Conservation (phyloP, 2,113 vertebrate genomes). For the Periophthalmus modestus region DNA sequence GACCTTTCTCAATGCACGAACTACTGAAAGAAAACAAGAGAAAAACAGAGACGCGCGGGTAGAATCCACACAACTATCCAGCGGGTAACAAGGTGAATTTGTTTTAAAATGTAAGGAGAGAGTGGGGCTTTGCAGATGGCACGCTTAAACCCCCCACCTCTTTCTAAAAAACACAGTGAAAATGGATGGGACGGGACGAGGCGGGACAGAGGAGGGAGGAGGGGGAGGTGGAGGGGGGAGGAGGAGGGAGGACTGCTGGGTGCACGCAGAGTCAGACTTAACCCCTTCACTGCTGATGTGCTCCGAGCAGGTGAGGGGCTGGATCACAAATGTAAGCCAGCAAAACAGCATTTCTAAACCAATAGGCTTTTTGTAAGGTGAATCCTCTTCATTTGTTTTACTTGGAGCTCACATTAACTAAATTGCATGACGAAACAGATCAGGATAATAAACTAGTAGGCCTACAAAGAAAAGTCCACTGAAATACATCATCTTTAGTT, state of each 20-base stretch:
- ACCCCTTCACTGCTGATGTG: slow-evolving; percentile 59
- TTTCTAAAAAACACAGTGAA: slow-evolving; percentile 34
- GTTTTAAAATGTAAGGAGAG: slow-evolving; percentile 22
- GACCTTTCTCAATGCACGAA: slow-evolving; percentile 19
- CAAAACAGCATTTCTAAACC: background rate
- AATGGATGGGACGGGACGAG: slow-evolving; percentile 49
- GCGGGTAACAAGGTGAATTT: slow-evolving; percentile 40
- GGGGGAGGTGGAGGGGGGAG: slow-evolving; percentile 35
- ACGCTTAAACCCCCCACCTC: slow-evolving; percentile 22
- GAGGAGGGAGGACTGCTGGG: slow-evolving; percentile 55
- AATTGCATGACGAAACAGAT: no score
- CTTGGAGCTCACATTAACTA: no score
- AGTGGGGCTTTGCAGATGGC: slow-evolving; percentile 47
- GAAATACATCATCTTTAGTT: no score
- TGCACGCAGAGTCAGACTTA: slow-evolving; percentile 75
- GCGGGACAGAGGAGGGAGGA: slow-evolving; percentile 13
- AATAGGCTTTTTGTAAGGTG: background rate
- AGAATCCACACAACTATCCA: background rate
- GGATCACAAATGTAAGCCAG: background rate
- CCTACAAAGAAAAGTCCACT: background rate
- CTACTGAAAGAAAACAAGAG: background rate
- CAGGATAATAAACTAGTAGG: no score
- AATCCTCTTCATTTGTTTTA: background rate
- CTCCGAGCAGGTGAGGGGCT: slow-evolving; percentile 35
- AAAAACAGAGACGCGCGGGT: background rate